A percentile compares a stretch with the other conserved stretches of the same genome.
Conservation (phyloP, 2,888 invertebrate genomes). For the Rotaria macrura region DNA sequence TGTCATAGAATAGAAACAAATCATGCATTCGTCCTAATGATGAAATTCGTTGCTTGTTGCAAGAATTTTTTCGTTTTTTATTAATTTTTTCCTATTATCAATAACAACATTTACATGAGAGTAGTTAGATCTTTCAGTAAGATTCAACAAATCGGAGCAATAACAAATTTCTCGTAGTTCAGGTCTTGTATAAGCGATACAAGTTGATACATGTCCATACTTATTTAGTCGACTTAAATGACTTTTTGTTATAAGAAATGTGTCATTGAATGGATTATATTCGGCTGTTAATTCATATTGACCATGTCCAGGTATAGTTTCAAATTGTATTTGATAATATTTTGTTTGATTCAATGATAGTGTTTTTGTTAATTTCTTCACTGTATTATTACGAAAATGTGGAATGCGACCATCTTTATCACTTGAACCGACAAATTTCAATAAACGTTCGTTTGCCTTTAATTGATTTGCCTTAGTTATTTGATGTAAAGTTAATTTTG, state of each 20-base stretch:
- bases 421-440: slow-evolving; percentile 44
- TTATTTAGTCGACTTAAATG: slow-evolving; percentile 13
- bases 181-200: neutral
- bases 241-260: neutral
- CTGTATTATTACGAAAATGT: neutral
- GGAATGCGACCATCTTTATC: slow-evolving; percentile 38
- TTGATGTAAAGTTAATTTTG: slow-evolving; percentile 55
- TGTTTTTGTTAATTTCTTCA: neutral
- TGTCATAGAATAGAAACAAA: too few relatives aligned
- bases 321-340: slow-evolving; percentile 59
- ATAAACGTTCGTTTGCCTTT: slow-evolving; percentile 37
- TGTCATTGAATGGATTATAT: neutral
- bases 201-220: neutral
- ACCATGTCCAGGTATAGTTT: slow-evolving; percentile 60
- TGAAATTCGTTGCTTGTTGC: neutral
- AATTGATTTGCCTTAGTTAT: slow-evolving; percentile 61
- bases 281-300: slow-evolving; percentile 58
- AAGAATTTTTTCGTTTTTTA: neutral
- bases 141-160: neutral
- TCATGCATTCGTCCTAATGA: neutral
- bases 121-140: neutral
- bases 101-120: neutral
- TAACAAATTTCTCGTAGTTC: slow-evolving; percentile 21
- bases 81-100: neutral
- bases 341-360: slow-evolving; percentile 34